These are phyloP conservation scores for Acanthococcus lagerstroemiae DNA, from an alignment of 2,888 invertebrate genomes.

Conservation along the genomic window DNA sequence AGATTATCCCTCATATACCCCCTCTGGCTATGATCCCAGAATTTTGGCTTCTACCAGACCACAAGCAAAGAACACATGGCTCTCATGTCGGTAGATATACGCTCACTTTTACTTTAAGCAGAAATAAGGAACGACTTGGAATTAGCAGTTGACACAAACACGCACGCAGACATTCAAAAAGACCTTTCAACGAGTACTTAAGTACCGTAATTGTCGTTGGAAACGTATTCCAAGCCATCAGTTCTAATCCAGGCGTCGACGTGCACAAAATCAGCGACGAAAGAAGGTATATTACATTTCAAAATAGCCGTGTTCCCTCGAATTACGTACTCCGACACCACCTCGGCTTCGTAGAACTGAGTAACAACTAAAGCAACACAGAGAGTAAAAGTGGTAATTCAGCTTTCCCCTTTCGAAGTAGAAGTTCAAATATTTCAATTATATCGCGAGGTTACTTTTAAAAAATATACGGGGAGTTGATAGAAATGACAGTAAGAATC, in stretches of 20 bases:
- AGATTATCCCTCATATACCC: too few species aligned
- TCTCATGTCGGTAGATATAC: too few species aligned
- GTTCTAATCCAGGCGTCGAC: slow-evolving; percentile 64
- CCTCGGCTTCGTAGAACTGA: slow-evolving; percentile 61
- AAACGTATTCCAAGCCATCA: slow-evolving; percentile 45
- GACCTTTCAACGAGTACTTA: too few species aligned
- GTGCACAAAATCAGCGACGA: slow-evolving; percentile 61
- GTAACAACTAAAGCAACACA: slow-evolving; percentile 51
- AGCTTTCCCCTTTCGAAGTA: too few species aligned
- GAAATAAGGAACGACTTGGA: background rate
- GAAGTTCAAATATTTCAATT: too few species aligned
- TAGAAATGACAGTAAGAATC: slow-evolving; percentile 4
- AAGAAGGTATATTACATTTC: slow-evolving; percentile 63
- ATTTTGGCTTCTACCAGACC: too few species aligned
- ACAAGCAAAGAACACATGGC: too few species aligned
- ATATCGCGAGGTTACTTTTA: too few species aligned
- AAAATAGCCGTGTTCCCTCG: slow-evolving; percentile 60
- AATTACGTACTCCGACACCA: slow-evolving; percentile 62
- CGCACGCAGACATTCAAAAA: background rate
- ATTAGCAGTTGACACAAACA: background rate
- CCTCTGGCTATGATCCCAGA: too few species aligned
- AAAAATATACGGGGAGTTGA: background rate
- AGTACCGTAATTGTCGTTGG: slow-evolving; percentile 46
- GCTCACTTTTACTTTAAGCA: too few species aligned
- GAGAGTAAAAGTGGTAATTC: slow-evolving; percentile 2